Conservation (phyloP, 2,888 invertebrate species). For the Orthosia incerta region DNA sequence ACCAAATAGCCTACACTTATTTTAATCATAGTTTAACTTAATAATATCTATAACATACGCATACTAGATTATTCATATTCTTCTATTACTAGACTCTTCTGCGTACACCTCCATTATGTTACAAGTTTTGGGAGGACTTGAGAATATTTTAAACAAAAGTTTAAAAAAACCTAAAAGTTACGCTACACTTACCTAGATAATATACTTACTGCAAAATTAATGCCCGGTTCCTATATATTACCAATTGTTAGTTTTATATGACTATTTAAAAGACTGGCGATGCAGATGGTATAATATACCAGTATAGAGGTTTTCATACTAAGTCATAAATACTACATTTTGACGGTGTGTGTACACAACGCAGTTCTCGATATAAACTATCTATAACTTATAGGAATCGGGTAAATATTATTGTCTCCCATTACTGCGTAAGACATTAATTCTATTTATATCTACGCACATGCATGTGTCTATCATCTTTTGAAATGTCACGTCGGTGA, state of each 20-base stretch:
- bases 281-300: too few species aligned
- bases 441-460: too few species aligned
- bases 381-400: neutral
- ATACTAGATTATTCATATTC: neutral
- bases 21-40: too few species aligned
- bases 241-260: neutral
- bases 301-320: too few species aligned
- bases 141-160: conserved; percentile 6
- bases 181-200: neutral
- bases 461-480: too few species aligned
- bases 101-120: neutral
- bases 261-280: too few species aligned
- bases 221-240: neutral
- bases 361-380: too few species aligned
- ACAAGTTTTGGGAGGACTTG: neutral
- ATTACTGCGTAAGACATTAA: neutral
- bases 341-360: too few species aligned
- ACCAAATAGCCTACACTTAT: too few species aligned
- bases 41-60: too few species aligned
- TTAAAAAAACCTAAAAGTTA: neutral
- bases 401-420: neutral
- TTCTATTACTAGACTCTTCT: neutral
- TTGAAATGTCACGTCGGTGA: too few species aligned
- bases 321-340: too few species aligned
- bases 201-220: neutral